A percentile compares a stretch with the other conserved stretches of the same genome.
These are phyloP conservation scores for Anastrepha obliqua DNA, from an alignment of 1,140 invertebrate species.

Conservation along the genomic window DNA sequence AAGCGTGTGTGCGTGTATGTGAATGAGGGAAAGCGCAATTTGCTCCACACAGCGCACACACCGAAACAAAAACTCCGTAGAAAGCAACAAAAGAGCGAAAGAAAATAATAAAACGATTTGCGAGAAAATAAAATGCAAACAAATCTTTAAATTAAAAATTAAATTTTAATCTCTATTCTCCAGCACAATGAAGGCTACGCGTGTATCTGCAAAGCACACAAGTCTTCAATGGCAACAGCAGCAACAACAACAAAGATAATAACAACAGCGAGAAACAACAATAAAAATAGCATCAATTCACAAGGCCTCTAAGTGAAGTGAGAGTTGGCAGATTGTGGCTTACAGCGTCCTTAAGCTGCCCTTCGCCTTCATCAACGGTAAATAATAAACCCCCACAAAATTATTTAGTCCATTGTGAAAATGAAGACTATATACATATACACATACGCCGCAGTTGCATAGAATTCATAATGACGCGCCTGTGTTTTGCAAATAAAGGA, in stretches of 20 bases:
- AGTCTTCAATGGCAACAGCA: neutral
- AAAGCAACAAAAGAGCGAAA: slow-evolving; percentile 54
- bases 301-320: slow-evolving; percentile 23
- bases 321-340: slow-evolving; percentile 5
- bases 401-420: neutral
- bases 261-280: neutral
- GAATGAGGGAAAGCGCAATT: neutral
- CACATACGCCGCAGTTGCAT: neutral
- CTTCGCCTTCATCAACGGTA: neutral
- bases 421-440: neutral
- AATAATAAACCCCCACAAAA: neutral
- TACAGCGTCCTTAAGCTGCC: neutral
- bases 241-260: neutral
- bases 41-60: no score
- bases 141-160: slow-evolving; percentile 72
- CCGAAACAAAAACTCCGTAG: neutral
- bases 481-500: neutral
- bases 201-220: slow-evolving; percentile 34
- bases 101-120: slow-evolving; percentile 20
- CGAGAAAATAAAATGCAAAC: slow-evolving; percentile 62
- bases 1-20: neutral
- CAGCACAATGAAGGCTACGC: slow-evolving; percentile 43
- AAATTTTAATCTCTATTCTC: slow-evolving; percentile 69
- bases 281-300: slow-evolving; percentile 20
- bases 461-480: neutral